phyloP scores from a whole-genome alignment of 2,113 vertebrate genomes.

The Dolichotis patagonum region DNA sequence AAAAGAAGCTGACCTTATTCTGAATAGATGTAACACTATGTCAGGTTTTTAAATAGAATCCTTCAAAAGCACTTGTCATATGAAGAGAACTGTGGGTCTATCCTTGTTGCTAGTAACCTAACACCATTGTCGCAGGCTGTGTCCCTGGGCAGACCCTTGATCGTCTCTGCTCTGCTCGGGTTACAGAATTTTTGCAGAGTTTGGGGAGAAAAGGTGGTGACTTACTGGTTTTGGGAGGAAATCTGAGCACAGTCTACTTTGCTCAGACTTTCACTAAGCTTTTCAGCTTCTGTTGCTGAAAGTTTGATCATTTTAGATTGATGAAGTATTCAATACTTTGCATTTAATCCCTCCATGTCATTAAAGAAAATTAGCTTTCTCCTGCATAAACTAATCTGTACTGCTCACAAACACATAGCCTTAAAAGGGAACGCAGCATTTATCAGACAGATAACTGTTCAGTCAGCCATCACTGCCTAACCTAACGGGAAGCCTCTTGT shows the following conservation, averaged over 20 bases:
- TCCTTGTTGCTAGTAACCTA: neutral
- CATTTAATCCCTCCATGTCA: neutral
- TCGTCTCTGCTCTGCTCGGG: neutral
- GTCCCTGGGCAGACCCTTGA: neutral
- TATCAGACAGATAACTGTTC: neutral
- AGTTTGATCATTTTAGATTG: neutral
- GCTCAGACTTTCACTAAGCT: neutral
- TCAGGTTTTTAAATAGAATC: conserved; percentile 9
- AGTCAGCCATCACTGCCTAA: neutral
- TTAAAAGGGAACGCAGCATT: neutral
- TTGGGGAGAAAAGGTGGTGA: neutral
- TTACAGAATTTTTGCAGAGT: neutral
- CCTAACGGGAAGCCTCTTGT: neutral
- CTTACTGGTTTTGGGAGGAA: neutral
- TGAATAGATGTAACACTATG: neutral
- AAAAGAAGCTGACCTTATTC: neutral
- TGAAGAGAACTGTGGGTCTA: neutral
- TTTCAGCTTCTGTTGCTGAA: neutral
- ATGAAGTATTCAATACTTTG: neutral
- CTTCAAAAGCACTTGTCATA: neutral
- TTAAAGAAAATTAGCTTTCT: conserved; percentile 9
- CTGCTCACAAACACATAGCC: neutral
- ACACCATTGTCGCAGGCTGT: neutral
- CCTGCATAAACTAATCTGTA: neutral
- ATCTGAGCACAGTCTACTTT: neutral